Base-by-base conservation (phyloP, 2,888 invertebrate species). In the Latrodectus hesperus region DNA sequence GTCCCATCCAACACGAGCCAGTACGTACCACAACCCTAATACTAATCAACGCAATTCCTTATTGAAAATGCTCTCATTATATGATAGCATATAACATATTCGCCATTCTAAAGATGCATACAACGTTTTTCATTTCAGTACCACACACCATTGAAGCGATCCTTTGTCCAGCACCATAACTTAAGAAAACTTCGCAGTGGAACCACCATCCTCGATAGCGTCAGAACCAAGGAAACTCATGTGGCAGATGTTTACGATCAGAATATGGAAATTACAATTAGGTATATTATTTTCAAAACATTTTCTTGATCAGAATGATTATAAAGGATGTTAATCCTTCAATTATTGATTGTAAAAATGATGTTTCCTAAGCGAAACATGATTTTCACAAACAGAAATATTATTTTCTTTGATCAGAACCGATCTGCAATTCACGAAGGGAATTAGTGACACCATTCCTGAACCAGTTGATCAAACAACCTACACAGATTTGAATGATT, bases 221-320 rank as follows among this genome's bases (percentile, higher is more conserved):
- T 88, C 17, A 14, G 17, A 0, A 72, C 76, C 16, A 64, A 53
- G 2, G 88, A 88, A 60, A 76, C 71, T 16, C 84, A 88, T 14
- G 22, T 75, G 11, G 84, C 88, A 10, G 68, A 79, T 22, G 26
- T 80, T 26, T 88, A 88, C 52, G 88, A 88, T 38, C 88, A 88
- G n/a, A 78, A 84, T 16, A 80, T 88, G 80, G 51, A 79, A 72
- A 68, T 88, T 9, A 38, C 52, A 11, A 51, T 84, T 22, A 76
- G 53, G 88, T 88, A 70, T 38, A 79, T 17, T 14, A 68, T 51
- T 16, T 60, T 60, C 60, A 68, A 38, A 38, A 38, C 38, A 38
- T 6, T 38, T 38, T 38, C 6, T 38, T 38, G 38, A 38, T 38
- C 38, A 38, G 38, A 38, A 38, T 38, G 6, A 38, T 38, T 38